phyloP scores from a whole-genome alignment of 2,888 invertebrate genomes.

The Drosophila mimica region DNA sequence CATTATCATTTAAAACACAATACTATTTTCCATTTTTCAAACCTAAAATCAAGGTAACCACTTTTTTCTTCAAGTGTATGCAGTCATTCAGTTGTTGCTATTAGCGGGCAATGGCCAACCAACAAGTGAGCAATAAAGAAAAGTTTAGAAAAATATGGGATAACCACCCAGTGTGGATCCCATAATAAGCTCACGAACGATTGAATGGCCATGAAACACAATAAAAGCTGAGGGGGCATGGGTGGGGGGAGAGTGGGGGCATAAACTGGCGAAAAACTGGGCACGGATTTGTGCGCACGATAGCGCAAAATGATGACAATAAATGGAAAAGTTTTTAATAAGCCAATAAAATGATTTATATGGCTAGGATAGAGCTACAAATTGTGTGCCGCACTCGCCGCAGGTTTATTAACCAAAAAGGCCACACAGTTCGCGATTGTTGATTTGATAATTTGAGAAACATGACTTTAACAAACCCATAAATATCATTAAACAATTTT shows the following conservation, averaged over 20 bases:
- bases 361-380: constrained; percentile 54
- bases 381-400: constrained; percentile 38
- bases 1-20: not conserved
- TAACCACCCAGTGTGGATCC: constrained; percentile 52
- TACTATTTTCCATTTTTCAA: not conserved
- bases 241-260: constrained; percentile 17
- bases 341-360: constrained; percentile 83
- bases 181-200: constrained; percentile 78
- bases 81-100: constrained; percentile 37
- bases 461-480: constrained; percentile 29
- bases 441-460: constrained; percentile 60
- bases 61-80: constrained; percentile 10
- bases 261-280: constrained; percentile 37
- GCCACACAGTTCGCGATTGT: constrained; percentile 30
- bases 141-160: constrained; percentile 81
- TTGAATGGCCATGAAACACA: constrained; percentile 72
- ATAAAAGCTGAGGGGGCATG: constrained; percentile 52
- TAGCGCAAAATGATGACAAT: constrained; percentile 83
- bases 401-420: constrained; percentile 46
- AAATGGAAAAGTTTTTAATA: constrained; percentile 83
- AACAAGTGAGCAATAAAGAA: constrained; percentile 83
- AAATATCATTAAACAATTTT: constrained; percentile 23
- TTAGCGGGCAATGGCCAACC: constrained; percentile 61
- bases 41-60: not conserved
- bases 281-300: constrained; percentile 80